Percentiles rank a stretch among this genome's conserved stretches.
Conservation (phyloP, 2,888 invertebrate genomes). For the Drosophila picticornis region DNA sequence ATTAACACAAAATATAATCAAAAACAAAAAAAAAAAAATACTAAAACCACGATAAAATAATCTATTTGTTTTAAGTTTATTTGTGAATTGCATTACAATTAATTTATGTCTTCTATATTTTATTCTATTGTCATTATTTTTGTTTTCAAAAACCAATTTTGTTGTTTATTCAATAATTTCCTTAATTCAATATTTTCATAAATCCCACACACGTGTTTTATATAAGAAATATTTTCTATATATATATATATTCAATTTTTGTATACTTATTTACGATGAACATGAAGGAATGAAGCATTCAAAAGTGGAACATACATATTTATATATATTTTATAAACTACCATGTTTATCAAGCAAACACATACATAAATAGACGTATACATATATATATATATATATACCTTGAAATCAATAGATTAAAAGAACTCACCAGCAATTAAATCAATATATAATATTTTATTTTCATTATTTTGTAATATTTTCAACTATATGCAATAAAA, state of each 20-base stretch:
- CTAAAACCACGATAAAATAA: slow-evolving; percentile 48
- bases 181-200: slow-evolving; percentile 32
- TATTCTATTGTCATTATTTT: slow-evolving; percentile 25
- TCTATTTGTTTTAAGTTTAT: slow-evolving; percentile 62
- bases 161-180: slow-evolving; percentile 24
- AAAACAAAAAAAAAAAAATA: slow-evolving; percentile 59
- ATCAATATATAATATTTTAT: slow-evolving; percentile 25
- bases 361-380: slow-evolving; percentile 33
- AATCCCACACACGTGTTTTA: slow-evolving; percentile 39
- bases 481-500: slow-evolving; percentile 54
- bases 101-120: slow-evolving; percentile 58
- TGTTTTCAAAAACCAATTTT: slow-evolving; percentile 30
- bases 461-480: slow-evolving; percentile 30
- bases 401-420: slow-evolving; percentile 69
- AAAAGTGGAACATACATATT: slow-evolving; percentile 54
- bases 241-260: slow-evolving; percentile 46
- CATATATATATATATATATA: slow-evolving; percentile 59
- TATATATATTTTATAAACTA: slow-evolving; percentile 57
- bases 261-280: slow-evolving; percentile 26
- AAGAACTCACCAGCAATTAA: slow-evolving; percentile 18
- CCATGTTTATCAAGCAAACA: slow-evolving; percentile 50
- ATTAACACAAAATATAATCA: slow-evolving; percentile 65
- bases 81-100: slow-evolving; percentile 64
- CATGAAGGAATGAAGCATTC: slow-evolving; percentile 48
- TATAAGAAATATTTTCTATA: slow-evolving; percentile 35